Conservation (phyloP, 2,797 vertebrate species). For the Poecile montanus region DNA sequence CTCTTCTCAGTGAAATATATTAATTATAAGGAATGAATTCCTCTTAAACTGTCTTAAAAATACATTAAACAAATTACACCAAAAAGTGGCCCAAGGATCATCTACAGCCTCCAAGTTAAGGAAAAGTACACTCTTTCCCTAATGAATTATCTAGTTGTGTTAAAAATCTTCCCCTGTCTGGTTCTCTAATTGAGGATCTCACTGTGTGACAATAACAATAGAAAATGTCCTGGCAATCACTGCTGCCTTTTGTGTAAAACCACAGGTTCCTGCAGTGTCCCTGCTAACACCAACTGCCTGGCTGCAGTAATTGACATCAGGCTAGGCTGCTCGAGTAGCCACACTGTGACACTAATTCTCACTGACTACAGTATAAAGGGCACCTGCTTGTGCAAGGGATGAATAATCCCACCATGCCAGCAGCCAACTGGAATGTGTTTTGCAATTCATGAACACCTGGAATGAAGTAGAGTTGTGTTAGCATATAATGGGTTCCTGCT, state of each 20-base stretch:
- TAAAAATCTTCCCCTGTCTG: neutral
- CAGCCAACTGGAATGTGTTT: neutral
- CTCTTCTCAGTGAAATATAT: conserved; percentile 1
- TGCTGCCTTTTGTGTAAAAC: neutral
- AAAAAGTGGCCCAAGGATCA: neutral
- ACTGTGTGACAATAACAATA: neutral
- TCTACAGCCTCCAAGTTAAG: neutral
- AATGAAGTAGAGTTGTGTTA: neutral
- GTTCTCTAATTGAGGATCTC: neutral
- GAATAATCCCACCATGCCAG: neutral
- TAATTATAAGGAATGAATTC: neutral
- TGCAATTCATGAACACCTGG: neutral
- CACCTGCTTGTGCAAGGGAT: neutral
- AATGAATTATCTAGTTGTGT: neutral
- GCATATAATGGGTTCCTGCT: neutral
- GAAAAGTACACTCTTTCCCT: neutral
- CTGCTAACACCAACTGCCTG: neutral
- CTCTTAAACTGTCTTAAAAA: conserved; percentile 26
- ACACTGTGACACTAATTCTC: neutral
- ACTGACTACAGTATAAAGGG: neutral
- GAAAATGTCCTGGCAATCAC: neutral
- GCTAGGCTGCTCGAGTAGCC: neutral
- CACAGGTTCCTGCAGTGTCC: neutral
- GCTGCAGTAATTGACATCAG: neutral
- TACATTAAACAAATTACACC: neutral